Evolutionary conservation across 2,888 invertebrate species (phyloP), one percentile per base, ranked within the genome.

Genomic region (Chalcosyrphus nemorum): DNA sequence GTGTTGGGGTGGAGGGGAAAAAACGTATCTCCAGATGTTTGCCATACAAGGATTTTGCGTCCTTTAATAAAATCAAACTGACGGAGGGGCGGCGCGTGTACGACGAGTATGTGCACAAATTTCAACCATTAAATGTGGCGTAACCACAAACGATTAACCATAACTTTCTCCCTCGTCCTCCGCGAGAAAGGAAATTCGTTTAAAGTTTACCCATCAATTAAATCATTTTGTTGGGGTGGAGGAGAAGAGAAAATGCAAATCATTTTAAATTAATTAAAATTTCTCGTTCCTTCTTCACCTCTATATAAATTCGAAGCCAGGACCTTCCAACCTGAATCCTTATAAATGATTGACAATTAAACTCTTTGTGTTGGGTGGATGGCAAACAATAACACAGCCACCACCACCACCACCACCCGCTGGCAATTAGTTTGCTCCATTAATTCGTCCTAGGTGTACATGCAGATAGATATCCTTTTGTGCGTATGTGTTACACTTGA

Each of bases 241-340:
- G 27, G 59, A 24, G 6, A 7, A 5, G 6, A 50, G 24, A 35
- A 61, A 66, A 47, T 66, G 75, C 54, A 71, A 59, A 71, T 59
- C 13, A 43, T 66, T 41, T 68, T 63, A 38, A 81, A 70, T 75
- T 75, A 75, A 75, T 75, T 81, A 81, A 70, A 68, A 81, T 61
- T 52, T 35, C 11, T 11, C 1, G 4, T n/a, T 6, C 21, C 13
- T 1, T 7, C 11, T 7, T 0, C n/a, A 6, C 6, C 17, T n/a
- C 35, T n/a, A 29, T 13, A n/a, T 7, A 13, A 24, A n/a, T 1
- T 15, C 0, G 11, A 21, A 4, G 5, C 15, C 13, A 21, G 29
- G 29, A 3, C 6, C 35, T 32, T 9, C 6, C 4, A 11, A n/a
- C 11, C 13, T 13, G 59, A 43, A 59, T 57, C 35, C 32, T 52